Base-by-base conservation (phyloP, 2,888 invertebrate genomes). In the Celastrina argiolus region DNA sequence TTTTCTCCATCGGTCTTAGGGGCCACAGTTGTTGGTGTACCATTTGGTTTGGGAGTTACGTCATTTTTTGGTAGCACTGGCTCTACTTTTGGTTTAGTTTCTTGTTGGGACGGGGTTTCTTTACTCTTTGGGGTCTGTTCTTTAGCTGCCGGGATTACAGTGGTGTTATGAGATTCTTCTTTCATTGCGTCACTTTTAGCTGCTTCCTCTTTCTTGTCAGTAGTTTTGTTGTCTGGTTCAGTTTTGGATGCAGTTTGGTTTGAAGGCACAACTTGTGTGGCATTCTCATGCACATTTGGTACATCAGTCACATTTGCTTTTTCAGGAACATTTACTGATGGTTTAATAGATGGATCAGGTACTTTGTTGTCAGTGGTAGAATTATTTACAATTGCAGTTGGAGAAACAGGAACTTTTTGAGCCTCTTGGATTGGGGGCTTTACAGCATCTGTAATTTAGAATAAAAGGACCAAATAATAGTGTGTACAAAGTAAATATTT, bases 1-100 rank as follows among this genome's bases (percentile, higher is more conserved):
- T 70, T 73, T 66, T 74, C 74, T 22, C 70, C 73, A 59, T 74
- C 74, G 61, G 70, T 69, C 67, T 74, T 73, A 0, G 81, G 76
- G 14, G 71, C 67, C 68, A 71, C 75, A 22, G 78, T 74, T 2
- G 81, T 58, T 65, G 72, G 78, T 1, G 74, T 73, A 2, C 70
- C 61, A 36, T 65, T 69, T 22, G n/a, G n/a, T n/a, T 65, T 69
- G 16, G 31, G 69, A 34, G 18, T 31, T 65, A 18, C 70, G 70
- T 66, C 69, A 67, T 75, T 78, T 39, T 66, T 68, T 51, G 63
- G 66, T 22, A 73, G 71, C 2, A 78, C 72, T 0, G 72, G 66
- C 2, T 68, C 66, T 7, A 67, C 69, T 41, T 70, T 71, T 3
- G 68, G 59, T 51, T 70, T 74, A 14, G 39, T 36, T 18, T 61